Evolutionary conservation across 2,888 invertebrate genomes (phyloP).

Genomic region (Thelaira solivaga): DNA sequence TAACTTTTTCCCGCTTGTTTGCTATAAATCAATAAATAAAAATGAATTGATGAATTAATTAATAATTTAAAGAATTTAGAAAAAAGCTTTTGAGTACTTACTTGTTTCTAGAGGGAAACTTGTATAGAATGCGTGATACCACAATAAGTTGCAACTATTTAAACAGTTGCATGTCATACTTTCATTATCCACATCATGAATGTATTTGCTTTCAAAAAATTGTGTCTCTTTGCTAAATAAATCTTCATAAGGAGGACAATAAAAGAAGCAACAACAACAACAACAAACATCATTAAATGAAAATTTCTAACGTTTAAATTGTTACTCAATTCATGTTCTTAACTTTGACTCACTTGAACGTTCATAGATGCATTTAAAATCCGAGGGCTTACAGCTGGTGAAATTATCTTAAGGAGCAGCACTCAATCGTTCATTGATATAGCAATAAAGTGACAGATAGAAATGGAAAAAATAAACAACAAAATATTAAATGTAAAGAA

Average conservation of each 20-base stretch:
- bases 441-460: not conserved
- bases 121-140: slow-evolving; percentile 66
- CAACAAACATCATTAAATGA: not conserved
- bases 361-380: slow-evolving; percentile 71
- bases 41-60: not conserved
- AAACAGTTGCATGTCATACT: slow-evolving; percentile 74
- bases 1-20: slow-evolving; percentile 44
- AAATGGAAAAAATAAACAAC: not conserved
- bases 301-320: slow-evolving; percentile 18
- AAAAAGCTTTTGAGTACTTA: slow-evolving; percentile 61
- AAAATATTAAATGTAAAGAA: slow-evolving; percentile 44
- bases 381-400: slow-evolving; percentile 69
- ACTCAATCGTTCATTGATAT: not conserved
- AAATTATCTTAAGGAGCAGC: slow-evolving; percentile 67
- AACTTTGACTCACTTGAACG: slow-evolving; percentile 68
- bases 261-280: not conserved
- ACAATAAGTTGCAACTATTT: slow-evolving; percentile 70
- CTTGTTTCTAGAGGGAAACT: slow-evolving; percentile 65
- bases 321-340: slow-evolving; percentile 17
- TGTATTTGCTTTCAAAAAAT: slow-evolving; percentile 65
- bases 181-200: slow-evolving; percentile 66
- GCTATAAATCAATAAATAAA: slow-evolving; percentile 29
- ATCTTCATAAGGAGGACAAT: slow-evolving; percentile 49
- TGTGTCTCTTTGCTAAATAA: slow-evolving; percentile 68
- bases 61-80: no score